Evolutionary conservation across 2,888 invertebrate genomes (phyloP), one percentile per base, ranked within the genome.

Genomic region (Tuberolachnus salignus): DNA sequence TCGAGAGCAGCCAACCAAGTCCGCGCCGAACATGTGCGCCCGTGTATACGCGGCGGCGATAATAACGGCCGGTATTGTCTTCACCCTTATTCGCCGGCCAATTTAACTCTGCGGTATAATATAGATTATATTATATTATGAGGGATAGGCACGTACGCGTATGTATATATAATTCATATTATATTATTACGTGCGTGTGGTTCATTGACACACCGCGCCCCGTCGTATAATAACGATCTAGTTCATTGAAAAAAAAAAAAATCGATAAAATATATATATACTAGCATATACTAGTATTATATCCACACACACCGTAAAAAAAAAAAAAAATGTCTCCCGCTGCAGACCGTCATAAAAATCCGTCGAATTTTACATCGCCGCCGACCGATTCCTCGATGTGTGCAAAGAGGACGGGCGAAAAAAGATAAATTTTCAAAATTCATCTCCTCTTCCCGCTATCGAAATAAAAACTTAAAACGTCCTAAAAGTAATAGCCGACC

Each of bases 11-110:
- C 42, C 69, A 67, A 78, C 78, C 78, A 42, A 13, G 59, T 69
- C 78, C 49, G 57, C 51, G 55, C 57, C 66, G 69, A 78, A 78
- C 78, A 78, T 78, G 78, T 78, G 78, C 78, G 69, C 78, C 69
- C 78, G 69, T 69, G 78, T 78, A 59, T 14, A 46, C 53, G 34
- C 26, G 16, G 2, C 23, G 23, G 44, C 49, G 49, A 67, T 64
- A 66, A 74, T 46, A 66, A 26, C 19, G 26, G 21, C 19, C 57
- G 44, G 42, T 67, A 67, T 75, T 75, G 66, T 78, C 34, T 78
- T 69, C 55, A 21, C 78, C 67, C 75, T 49, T 16, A n/a, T 9
- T 34, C 46, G 44, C 55, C 57, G 69, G 78, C 44, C 75, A 75
- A 75, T 75, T 75, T 67, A 75, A 75, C 75, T 4, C 44, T 21